phyloP scores from a whole-genome alignment of 2,797 vertebrate genomes.

The Margarornis squamiger region DNA sequence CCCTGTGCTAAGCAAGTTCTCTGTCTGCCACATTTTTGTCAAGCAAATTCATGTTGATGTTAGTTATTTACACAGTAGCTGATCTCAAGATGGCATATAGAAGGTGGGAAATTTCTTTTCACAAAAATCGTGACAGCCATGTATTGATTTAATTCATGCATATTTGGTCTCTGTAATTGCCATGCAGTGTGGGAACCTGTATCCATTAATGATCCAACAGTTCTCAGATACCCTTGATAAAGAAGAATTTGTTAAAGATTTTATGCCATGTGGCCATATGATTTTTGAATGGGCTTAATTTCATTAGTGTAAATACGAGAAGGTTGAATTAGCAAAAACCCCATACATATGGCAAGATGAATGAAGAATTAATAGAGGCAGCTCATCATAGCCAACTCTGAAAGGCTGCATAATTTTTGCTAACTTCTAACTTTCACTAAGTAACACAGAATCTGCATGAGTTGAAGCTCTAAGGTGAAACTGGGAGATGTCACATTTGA shows the following conservation, averaged over 20 bases:
- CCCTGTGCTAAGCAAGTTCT: constrained; percentile 8
- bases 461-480: neutral
- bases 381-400: neutral
- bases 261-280: neutral
- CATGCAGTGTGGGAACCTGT: neutral
- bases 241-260: constrained; percentile 19
- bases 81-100: constrained; percentile 10
- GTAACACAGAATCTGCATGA: neutral
- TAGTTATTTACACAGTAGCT: constrained; percentile 12
- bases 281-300: neutral
- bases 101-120: constrained; percentile 39
- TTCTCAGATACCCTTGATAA: neutral
- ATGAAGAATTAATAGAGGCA: neutral
- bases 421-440: neutral
- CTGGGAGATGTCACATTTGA: neutral
- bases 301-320: neutral
- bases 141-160: neutral
- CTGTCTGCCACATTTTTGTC: constrained; percentile 24
- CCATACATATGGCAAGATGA: neutral
- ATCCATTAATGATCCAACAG: neutral
- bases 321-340: neutral
- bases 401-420: neutral
- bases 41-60: constrained; percentile 16
- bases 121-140: neutral
- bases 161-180: neutral